phyloP scores from a whole-genome alignment of 2,113 vertebrate species.

The Aldabrachelys gigantea region DNA sequence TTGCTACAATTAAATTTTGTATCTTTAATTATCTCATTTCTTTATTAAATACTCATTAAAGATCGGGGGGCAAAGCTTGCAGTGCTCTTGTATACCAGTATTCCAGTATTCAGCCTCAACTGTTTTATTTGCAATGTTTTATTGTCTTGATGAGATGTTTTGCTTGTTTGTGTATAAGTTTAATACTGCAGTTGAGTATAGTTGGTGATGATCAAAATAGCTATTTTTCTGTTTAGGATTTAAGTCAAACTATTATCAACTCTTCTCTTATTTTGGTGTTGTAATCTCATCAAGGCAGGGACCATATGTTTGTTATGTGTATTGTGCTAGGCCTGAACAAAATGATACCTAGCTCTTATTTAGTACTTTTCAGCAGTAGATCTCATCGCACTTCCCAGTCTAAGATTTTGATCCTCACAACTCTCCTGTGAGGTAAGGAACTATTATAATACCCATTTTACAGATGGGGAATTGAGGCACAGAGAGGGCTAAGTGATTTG shows the following conservation, averaged over 20 bases:
- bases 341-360: background rate
- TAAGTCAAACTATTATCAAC: background rate
- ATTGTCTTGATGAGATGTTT: background rate
- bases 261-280: background rate
- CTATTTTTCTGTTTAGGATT: background rate
- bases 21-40: background rate
- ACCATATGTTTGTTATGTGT: background rate
- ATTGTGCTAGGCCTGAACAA: too few relatives aligned
- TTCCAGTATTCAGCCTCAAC: background rate
- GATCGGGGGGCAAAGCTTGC: background rate
- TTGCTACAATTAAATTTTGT: background rate
- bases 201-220: background rate
- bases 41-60: slow-evolving; percentile 30
- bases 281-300: background rate
- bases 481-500: background rate
- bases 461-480: background rate
- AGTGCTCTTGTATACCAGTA: background rate
- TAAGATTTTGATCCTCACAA: background rate
- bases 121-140: background rate
- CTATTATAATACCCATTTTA: background rate
- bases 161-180: background rate
- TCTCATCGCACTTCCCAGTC: background rate
- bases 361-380: background rate
- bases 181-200: background rate
- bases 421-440: background rate